Percentiles rank a stretch among this genome's conserved stretches.
phyloP scores from a whole-genome alignment of 1,140 invertebrate species.

The Aphelinus certus region DNA sequence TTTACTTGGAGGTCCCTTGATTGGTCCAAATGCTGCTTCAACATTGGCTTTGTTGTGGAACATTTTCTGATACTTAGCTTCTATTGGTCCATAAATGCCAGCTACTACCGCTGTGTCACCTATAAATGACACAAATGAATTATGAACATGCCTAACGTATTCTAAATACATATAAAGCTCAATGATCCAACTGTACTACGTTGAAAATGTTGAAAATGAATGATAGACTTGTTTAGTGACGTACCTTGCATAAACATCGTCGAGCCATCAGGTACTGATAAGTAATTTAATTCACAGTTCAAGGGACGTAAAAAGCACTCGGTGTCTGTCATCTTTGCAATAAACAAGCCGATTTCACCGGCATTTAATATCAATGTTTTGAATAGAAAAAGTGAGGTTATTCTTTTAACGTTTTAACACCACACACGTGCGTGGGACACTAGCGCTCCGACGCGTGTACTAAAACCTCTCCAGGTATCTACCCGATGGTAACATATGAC shows the following conservation, averaged over 20 bases:
- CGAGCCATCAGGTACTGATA: conserved; percentile 80
- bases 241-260: conserved; percentile 77
- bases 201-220: too few species aligned
- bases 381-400: too few species aligned
- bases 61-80: conserved; percentile 81
- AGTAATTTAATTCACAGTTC: conserved; percentile 75
- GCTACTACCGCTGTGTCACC: conserved; percentile 81
- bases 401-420: too few species aligned
- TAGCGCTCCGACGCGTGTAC: too few species aligned
- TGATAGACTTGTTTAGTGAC: not conserved
- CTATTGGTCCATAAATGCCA: conserved; percentile 85
- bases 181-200: too few species aligned
- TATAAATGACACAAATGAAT: conserved; percentile 56
- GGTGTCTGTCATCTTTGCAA: conserved; percentile 40
- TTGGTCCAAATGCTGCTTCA: conserved; percentile 81
- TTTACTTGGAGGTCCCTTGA: conserved; percentile 78
- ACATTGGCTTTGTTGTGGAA: conserved; percentile 80
- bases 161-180: too few species aligned
- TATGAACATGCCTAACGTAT: too few species aligned
- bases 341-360: not conserved
- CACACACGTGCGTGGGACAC: too few species aligned
- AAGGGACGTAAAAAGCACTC: conserved; percentile 57
- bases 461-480: too few species aligned
- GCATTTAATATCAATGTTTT: not conserved
- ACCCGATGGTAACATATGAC: too few species aligned